Evolutionary conservation across 2,888 invertebrate genomes (phyloP).

Genomic region (Drosophila falleni): DNA sequence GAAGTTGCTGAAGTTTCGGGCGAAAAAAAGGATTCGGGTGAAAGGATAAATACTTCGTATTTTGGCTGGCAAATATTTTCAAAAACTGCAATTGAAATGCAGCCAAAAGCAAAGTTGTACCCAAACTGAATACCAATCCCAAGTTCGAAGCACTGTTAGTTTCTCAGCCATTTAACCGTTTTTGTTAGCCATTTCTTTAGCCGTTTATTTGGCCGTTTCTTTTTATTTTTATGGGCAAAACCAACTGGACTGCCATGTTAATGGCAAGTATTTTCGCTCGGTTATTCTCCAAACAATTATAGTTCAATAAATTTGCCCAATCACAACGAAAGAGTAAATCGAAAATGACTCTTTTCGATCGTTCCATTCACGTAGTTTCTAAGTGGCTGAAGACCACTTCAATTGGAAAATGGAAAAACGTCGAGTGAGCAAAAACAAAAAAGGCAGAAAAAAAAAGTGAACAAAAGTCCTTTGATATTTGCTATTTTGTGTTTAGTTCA

Average conservation of each 20-base stretch:
- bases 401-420: constrained; percentile 17
- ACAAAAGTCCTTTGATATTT: constrained; percentile 29
- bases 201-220: constrained; percentile 49
- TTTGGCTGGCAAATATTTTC: constrained; percentile 20
- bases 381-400: constrained; percentile 11
- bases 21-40: constrained; percentile 51
- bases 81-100: constrained; percentile 57
- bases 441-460: neutral
- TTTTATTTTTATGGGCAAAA: constrained; percentile 53
- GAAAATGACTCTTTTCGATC: constrained; percentile 41
- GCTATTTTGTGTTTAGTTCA: constrained; percentile 8
- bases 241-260: constrained; percentile 33
- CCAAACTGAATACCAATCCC: neutral
- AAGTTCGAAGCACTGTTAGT: constrained; percentile 18
- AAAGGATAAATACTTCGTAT: constrained; percentile 45
- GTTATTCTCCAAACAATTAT: constrained; percentile 50
- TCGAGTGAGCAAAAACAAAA: neutral
- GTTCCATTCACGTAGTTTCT: constrained; percentile 43
- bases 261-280: constrained; percentile 17
- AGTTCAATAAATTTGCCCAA: constrained; percentile 56
- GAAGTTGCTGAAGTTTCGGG: constrained; percentile 15
- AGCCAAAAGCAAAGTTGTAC: constrained; percentile 16
- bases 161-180: constrained; percentile 45
- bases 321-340: constrained; percentile 40
- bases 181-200: constrained; percentile 49